A percentile compares a stretch with the other conserved stretches of the same genome.
Conservation (phyloP, 2,797 vertebrate species). For the Diglossa cyanea region DNA sequence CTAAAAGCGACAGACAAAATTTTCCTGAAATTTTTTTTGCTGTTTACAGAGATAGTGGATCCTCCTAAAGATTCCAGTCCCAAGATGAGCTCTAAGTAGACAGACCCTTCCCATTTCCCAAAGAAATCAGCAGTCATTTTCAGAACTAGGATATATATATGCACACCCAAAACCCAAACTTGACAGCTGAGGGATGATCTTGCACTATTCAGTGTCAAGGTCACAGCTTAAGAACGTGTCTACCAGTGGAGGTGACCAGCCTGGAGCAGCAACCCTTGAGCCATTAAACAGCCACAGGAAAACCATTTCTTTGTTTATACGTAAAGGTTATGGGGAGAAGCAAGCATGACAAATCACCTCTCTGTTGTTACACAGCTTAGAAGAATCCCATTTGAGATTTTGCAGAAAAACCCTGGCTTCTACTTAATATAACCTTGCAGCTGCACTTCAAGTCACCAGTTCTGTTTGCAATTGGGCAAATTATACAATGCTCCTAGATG, state of each 20-base stretch:
- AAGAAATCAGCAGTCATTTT: not conserved
- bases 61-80: not conserved
- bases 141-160: not conserved
- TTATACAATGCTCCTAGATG: not conserved
- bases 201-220: not conserved
- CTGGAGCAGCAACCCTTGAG: not conserved
- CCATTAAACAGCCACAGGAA: not conserved
- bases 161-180: not conserved
- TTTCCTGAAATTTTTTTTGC: not conserved
- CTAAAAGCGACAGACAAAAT: not conserved
- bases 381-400: not conserved
- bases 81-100: not conserved
- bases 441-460: not conserved
- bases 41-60: not conserved
- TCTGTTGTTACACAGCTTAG: not conserved
- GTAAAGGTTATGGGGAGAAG: not conserved
- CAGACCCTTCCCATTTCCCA: not conserved
- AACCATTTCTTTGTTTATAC: not conserved
- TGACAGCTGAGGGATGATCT: not conserved
- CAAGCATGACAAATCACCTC: not conserved
- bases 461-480: not conserved
- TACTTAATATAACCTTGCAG: not conserved
- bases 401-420: not conserved
- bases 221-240: not conserved
- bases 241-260: not conserved